Evolutionary conservation across 2,888 invertebrate species (phyloP).

Genomic region (Mimachlamys varia): DNA sequence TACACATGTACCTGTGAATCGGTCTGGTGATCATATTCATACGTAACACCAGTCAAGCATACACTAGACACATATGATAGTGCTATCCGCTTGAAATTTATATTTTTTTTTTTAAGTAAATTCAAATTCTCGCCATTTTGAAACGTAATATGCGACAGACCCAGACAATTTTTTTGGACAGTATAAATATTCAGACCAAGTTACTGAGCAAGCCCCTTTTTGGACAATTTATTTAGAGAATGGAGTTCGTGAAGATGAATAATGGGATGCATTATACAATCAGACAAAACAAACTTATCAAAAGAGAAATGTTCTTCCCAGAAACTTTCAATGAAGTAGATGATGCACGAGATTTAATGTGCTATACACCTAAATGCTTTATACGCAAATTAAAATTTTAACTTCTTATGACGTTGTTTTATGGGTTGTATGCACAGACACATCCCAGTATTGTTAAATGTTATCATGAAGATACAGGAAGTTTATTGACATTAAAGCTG

Average conservation of each 20-base stretch:
- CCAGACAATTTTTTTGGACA: background rate
- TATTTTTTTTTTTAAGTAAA: no score
- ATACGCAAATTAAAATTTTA: no score
- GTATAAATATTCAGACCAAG: background rate
- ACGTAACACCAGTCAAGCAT: background rate
- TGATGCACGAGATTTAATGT: no score
- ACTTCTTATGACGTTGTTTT: no score
- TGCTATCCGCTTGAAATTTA: background rate
- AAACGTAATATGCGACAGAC: no score
- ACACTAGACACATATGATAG: constrained; percentile 7
- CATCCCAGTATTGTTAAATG: no score
- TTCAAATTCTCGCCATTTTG: no score
- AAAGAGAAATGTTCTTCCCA: background rate
- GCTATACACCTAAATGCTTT: background rate
- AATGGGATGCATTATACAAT: background rate
- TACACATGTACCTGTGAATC: no score
- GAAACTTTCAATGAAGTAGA: background rate
- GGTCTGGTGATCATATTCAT: background rate
- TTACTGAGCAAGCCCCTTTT: no score
- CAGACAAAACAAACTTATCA: background rate
- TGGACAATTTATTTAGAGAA: background rate
- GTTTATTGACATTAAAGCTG: no score
- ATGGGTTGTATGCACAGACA: no score
- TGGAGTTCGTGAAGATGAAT: background rate
- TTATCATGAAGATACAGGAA: no score